Evolutionary conservation across 2,888 invertebrate genomes (phyloP).

Genomic region (Melieria omissa): DNA sequence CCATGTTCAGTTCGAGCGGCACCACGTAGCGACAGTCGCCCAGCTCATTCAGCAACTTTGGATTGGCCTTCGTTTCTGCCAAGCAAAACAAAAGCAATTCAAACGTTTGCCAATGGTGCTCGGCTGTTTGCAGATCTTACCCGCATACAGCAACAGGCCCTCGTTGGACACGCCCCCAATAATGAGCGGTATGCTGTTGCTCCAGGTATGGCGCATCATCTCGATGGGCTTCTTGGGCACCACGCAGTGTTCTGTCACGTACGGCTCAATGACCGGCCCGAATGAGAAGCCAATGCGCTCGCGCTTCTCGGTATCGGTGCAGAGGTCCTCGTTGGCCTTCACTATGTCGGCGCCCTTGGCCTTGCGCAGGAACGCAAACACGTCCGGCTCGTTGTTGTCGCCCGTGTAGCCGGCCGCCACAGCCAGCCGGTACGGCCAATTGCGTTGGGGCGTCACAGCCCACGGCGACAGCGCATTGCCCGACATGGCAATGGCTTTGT

Average conservation of each 20-base stretch:
- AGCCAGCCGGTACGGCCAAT: slow-evolving; percentile 63
- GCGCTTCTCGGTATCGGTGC: slow-evolving; percentile 61
- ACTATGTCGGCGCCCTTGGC: slow-evolving; percentile 61
- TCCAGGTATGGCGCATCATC: slow-evolving; percentile 64
- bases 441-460: slow-evolving; percentile 62
- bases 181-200: slow-evolving; percentile 63
- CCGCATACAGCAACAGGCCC: slow-evolving; percentile 61
- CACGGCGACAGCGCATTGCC: slow-evolving; percentile 62
- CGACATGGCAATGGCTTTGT: slow-evolving; percentile 66
- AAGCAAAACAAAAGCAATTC: slow-evolving; percentile 6
- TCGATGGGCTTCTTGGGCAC: slow-evolving; percentile 61
- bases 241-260: slow-evolving; percentile 59
- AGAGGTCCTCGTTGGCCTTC: slow-evolving; percentile 58
- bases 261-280: slow-evolving; percentile 65
- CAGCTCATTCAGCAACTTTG: slow-evolving; percentile 60
- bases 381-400: slow-evolving; percentile 56
- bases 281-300: slow-evolving; percentile 64
- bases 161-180: slow-evolving; percentile 65
- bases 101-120: not conserved
- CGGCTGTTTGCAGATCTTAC: slow-evolving; percentile 37
- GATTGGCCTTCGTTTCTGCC: slow-evolving; percentile 58
- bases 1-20: slow-evolving; percentile 62
- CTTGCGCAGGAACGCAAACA: slow-evolving; percentile 63
- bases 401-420: slow-evolving; percentile 60
- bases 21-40: slow-evolving; percentile 62